Evolutionary conservation across 2,797 vertebrate species (phyloP).

Genomic region (Dendrocincla fuliginosa): DNA sequence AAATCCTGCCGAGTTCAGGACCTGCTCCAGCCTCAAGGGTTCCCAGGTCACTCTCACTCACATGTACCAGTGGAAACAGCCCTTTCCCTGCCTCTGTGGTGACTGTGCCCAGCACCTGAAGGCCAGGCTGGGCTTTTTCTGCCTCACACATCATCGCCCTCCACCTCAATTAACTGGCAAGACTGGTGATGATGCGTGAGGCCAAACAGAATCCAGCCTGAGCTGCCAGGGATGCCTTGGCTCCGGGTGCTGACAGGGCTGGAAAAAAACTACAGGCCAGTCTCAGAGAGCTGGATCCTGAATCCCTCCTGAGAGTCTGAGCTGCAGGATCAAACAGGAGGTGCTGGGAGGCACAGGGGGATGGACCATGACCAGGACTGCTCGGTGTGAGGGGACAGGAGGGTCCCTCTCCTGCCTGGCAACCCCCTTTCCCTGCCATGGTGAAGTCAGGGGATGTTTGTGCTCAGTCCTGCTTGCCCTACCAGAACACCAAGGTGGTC

Average conservation of each 20-base stretch:
- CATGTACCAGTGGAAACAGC: background rate
- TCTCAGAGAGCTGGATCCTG: background rate
- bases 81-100: background rate
- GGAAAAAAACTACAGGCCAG: background rate
- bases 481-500: background rate
- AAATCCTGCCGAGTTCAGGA: background rate
- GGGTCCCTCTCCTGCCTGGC: background rate
- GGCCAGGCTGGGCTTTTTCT: constrained; percentile 53
- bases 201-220: constrained; percentile 46
- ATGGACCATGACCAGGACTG: background rate
- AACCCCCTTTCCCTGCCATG: rapidly evolving
- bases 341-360: background rate
- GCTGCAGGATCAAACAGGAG: background rate
- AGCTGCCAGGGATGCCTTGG: constrained; percentile 63
- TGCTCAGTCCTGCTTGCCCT: background rate
- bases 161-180: constrained; percentile 32
- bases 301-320: background rate
- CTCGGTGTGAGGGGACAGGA: rapidly evolving
- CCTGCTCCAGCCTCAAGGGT: background rate
- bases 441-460: rapidly evolving
- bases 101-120: constrained; percentile 56
- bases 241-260: constrained; percentile 49
- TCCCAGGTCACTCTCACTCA: background rate
- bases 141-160: constrained; percentile 66
- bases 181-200: constrained; percentile 63